Base-by-base conservation (phyloP, 1,140 invertebrate genomes). In the Drosophila baimaii region DNA sequence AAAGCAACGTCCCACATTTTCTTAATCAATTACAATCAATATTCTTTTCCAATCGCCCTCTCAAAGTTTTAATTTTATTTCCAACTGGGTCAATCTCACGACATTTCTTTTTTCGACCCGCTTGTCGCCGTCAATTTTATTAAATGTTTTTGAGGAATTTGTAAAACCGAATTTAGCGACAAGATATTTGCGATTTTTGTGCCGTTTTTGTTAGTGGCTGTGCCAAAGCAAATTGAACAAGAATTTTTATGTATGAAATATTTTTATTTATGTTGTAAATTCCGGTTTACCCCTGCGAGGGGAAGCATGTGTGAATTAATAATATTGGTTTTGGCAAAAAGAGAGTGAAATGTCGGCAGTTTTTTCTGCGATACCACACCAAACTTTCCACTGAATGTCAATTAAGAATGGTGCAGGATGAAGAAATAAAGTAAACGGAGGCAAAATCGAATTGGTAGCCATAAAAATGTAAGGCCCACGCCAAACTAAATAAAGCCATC, bases 131-230 rank as follows among this genome's bases (percentile, higher is more conserved):
- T 79, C 83, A 82, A 86, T 88, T 85, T 79, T 77, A 68, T 79
- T 83, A 77, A 86, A 88, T 72, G 63, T 71, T 73, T 81, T 88
- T 88, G 70, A 78, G 74, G 61, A 77, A 85, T 79, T 74, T 82
- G 65, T 71, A 68, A 77, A 66, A 64, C 19, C 33, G 51, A 59
- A 63, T 76, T 64, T 76, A 62, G 70, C 79, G 76, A 82, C 82
- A 88, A 79, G 78, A 71, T 72, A 71, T 72, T 71, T 58, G 13
- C 21, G 37, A 56, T 56, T 31, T 69, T 52, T 80, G 17, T 10
- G 19, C 19, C 21, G 68, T 65, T 66, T 77, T 68, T 63, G 35
- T 77, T 68, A 62, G 59, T 59, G 63, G 59, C n/a, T 77, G 70
- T 73, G 71, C 70, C 76, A 73, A 73, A 86, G 69, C 51, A 79